Evolutionary conservation across 2,888 invertebrate genomes (phyloP).

Genomic region (Orgyia antiqua): DNA sequence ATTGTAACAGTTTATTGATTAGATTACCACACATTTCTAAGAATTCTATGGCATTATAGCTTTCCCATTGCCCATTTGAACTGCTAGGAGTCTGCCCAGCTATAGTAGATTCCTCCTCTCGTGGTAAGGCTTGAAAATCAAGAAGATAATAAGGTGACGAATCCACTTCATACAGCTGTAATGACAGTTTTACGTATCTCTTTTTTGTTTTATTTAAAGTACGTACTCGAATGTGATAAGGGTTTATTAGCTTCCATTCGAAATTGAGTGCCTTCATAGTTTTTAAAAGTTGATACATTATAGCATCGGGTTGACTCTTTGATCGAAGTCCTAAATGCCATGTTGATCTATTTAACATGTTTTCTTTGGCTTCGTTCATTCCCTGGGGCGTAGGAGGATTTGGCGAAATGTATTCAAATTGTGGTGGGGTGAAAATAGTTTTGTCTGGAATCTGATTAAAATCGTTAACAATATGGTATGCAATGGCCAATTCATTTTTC

Average conservation of each 20-base stretch:
- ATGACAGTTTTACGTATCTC: conserved; percentile 96
- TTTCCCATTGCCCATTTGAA: conserved; percentile 56
- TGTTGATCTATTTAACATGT: conserved; percentile 85
- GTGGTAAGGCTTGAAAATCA: conserved; percentile 97
- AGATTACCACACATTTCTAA: conserved; percentile 99
- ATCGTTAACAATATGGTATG: conserved; percentile 98
- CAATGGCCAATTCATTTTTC: conserved; percentile 98
- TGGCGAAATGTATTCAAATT: no score
- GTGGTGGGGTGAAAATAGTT: no score
- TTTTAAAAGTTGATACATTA: conserved; percentile 99
- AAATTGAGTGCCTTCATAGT: conserved; percentile 99
- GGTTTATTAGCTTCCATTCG: conserved; percentile 99
- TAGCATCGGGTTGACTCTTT: conserved; percentile 99
- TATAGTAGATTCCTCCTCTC: conserved; percentile 81
- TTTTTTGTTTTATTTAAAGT: conserved; percentile 90
- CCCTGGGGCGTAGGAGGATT: no score
- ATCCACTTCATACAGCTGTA: conserved; percentile 99
- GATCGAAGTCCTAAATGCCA: conserved; percentile 99
- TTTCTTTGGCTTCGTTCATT: no score
- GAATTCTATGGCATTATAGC: conserved; percentile 99
- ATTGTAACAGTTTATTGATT: conserved; percentile 97
- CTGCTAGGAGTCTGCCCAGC: conserved; percentile 46
- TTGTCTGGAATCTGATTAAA: conserved; percentile 98
- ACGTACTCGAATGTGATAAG: conserved; percentile 97
- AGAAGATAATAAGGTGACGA: conserved; percentile 98